phyloP scores from a whole-genome alignment of 2,888 invertebrate species.

The Tillus elongatus region DNA sequence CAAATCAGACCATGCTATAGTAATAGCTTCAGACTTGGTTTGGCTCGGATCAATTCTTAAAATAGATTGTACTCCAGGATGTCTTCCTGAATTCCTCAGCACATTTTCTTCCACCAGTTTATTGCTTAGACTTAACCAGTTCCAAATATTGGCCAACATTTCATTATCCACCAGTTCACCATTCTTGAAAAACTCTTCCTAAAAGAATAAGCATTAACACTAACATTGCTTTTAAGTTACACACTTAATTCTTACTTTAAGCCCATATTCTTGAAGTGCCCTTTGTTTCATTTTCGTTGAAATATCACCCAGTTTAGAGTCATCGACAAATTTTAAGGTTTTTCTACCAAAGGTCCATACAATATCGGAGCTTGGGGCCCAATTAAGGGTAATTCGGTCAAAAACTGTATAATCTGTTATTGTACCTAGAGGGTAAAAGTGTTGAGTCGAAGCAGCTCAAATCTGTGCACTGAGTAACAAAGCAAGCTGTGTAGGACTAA shows the following conservation, averaged over 20 bases:
- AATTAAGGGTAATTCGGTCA: constrained; percentile 73
- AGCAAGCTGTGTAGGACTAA: no score
- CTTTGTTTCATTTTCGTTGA: constrained; percentile 62
- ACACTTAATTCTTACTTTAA: constrained; percentile 69
- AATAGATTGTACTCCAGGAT: constrained; percentile 53
- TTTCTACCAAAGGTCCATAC: constrained; percentile 68
- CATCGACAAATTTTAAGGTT: constrained; percentile 52
- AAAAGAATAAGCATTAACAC: constrained; percentile 20
- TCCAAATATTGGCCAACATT: constrained; percentile 72
- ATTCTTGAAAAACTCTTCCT: constrained; percentile 70
- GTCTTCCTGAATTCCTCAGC: constrained; percentile 48
- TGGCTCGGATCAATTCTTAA: constrained; percentile 45
- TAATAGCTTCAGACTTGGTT: constrained; percentile 52
- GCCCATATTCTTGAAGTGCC: constrained; percentile 66
- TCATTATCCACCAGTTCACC: constrained; percentile 69
- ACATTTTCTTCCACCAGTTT: constrained; percentile 59
- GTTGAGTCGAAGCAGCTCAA: no score
- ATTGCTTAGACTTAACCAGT: constrained; percentile 66
- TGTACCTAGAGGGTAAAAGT: constrained; percentile 41
- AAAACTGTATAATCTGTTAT: constrained; percentile 68
- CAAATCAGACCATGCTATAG: constrained; percentile 56
- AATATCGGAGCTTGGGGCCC: constrained; percentile 64
- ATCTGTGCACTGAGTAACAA: no score
- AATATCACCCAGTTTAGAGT: constrained; percentile 53
- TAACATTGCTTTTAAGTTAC: no score